Evolutionary conservation across 1,140 invertebrate genomes (phyloP), one percentile per base, ranked within the genome.

Genomic region (silkworm (Bombyx mori)): DNA sequence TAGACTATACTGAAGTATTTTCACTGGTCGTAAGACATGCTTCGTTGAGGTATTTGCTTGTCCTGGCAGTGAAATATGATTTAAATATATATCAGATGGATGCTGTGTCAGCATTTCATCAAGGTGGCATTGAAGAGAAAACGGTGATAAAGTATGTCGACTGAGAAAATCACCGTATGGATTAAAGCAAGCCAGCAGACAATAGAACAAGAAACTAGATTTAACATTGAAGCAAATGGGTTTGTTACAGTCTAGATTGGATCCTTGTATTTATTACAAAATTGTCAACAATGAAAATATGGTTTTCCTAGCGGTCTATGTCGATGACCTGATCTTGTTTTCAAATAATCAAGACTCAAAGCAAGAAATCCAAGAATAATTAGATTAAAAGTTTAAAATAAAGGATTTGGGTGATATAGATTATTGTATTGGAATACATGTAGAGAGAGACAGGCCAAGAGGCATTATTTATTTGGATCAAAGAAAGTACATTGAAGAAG

Each of bases 101-200:
- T 56, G 69, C 64, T 0, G 46, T 65, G 1, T 61, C 46, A 51
- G 63, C 69, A 44, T 71, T 66, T 59, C 49, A 66, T 12, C 63
- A 71, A 22, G 65, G 63, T 42, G 60, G 66, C 26, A 60, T 71
- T 44, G 62, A 71, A 4, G 49, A 44, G 9, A 58, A 58, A 44
- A 59, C 18, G n/a, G n/a, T 49, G 18, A 26, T 35, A 18, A 71
- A 56, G 64, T 71, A 49, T 71, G 63, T 61, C 3, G 12, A 0
- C 56, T 69, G 49, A 49, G 63, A 48, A 71, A 68, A 63, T 63
- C 62, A 18, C 65, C 68, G 10, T 72, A 72, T 63, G 65, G 62
- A 18, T 56, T 72, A 1, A 71, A 71, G 44, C 69, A 71, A 59
- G 66, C 69, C 44, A 66, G 63, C 44, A 54, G 63, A 1, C 61